These are phyloP conservation scores for Gadopsis marmoratus DNA, from an alignment of 2,797 vertebrate genomes.

Conservation along the genomic window DNA sequence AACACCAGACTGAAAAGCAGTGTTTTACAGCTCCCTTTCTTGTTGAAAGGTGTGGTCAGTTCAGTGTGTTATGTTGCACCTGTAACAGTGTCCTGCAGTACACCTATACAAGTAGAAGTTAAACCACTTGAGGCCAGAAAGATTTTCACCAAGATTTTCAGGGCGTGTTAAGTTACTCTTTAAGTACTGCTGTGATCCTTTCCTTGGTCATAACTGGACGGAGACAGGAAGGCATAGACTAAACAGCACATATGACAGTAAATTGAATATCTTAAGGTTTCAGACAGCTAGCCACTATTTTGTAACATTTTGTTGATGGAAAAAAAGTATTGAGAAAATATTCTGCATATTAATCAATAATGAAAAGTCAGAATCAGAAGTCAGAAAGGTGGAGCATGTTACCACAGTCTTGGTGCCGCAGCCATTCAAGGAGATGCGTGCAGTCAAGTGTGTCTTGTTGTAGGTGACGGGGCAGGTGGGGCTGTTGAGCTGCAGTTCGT, in stretches of 20 bases:
- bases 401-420: conserved; percentile 84
- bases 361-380: no score
- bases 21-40: not conserved
- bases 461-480: conserved; percentile 72
- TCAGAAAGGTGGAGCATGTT: conserved; percentile 13
- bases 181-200: no score
- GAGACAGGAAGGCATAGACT: not conserved
- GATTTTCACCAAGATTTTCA: not conserved
- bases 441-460: conserved; percentile 79
- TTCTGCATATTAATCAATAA: not conserved
- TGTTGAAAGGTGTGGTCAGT: not conserved
- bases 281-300: not conserved
- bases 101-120: not conserved
- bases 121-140: conserved; percentile 8
- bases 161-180: not conserved
- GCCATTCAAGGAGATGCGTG: conserved; percentile 71
- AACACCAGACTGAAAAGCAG: not conserved
- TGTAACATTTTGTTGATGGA: no score
- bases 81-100: not conserved
- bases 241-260: not conserved
- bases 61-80: not conserved
- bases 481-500: conserved; percentile 80
- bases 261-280: not conserved
- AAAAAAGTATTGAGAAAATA: not conserved
- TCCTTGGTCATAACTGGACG: not conserved